Evolutionary conservation across 2,113 vertebrate genomes (phyloP), one percentile per base, ranked within the genome.

Genomic region (Coregonus clupeaformis): DNA sequence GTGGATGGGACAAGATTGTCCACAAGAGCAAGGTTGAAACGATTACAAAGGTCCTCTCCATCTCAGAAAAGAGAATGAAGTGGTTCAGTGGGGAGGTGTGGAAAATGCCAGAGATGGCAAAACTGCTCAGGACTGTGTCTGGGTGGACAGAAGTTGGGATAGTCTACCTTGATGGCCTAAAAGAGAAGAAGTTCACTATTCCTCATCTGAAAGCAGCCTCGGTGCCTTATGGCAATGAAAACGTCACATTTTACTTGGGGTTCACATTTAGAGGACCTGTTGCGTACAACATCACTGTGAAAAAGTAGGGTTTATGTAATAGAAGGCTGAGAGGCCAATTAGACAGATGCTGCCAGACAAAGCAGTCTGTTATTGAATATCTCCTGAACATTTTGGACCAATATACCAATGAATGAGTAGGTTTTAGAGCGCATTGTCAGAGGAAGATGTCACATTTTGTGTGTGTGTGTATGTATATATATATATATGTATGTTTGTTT

Each of bases 71-170:
- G 68, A 92, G 93, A 3, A 85, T 89, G 85, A 94, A 92, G 12
- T 95, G 93, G 93, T 83, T 91, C 0, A 82, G 87, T 1, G 94
- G 93, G 16, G 82, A 89, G 1, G 85, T 92, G 3, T 94, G 89
- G 92, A 93, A 90, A 57, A 86, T 70, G 0, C 20, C 72, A 3
- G 72, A 6, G 2, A 89, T 94, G 64, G 84, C 82, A 5, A 32
- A 2, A 0, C 79, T 87, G 69, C 79, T 95, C 42, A 93, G 86
- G 36, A 73, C 80, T 72, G 92, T 94, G 22, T 90, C 90, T 73
- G 95, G 95, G 0, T 95, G 94, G 94, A 92, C 94, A 25, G 90
- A 92, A 78, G 88, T 94, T 75, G 78, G 90, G 6, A 83, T 24
- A 4, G 82, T 96, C 30, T 95, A 93, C 47, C 86, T 93, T 36